Conservation (phyloP, 2,888 invertebrate species). For the Ernsta delagoae region DNA sequence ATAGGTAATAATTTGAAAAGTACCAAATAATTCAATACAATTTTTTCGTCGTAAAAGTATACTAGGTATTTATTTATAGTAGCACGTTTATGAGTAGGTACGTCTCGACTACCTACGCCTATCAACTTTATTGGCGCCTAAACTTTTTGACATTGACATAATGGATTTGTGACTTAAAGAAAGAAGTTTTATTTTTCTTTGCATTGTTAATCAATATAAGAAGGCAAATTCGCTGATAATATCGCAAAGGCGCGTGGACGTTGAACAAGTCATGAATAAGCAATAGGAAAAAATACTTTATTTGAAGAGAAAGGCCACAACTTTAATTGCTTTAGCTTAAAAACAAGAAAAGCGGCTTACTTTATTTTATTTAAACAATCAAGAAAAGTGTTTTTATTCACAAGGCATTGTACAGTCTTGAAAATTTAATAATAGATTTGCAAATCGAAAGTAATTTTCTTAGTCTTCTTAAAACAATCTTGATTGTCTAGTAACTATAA, state of each 20-base stretch:
- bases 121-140: conserved; percentile 13
- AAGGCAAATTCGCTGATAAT: conserved; percentile 24
- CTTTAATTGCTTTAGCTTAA: conserved; percentile 14
- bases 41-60: no score
- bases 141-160: conserved; percentile 27
- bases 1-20: no score
- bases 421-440: neutral
- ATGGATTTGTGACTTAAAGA: conserved; percentile 25
- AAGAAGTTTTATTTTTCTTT: conserved; percentile 33
- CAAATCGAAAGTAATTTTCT: neutral
- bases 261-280: conserved; percentile 18
- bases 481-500: neutral
- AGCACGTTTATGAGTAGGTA: no score
- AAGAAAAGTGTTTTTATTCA: conserved; percentile 1
- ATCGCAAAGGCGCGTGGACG: conserved; percentile 13
- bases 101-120: no score
- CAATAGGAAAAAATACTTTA: conserved; percentile 8
- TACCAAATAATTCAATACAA: no score
- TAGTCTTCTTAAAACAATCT: neutral
- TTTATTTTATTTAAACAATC: conserved; percentile 1
- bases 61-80: no score
- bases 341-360: conserved; percentile 6
- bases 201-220: conserved; percentile 19
- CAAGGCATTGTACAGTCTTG: neutral
- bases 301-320: neutral